Percentiles rank a stretch among this genome's conserved stretches.
phyloP scores from a whole-genome alignment of 2,888 invertebrate species.

The Pristionchus mayeri region DNA sequence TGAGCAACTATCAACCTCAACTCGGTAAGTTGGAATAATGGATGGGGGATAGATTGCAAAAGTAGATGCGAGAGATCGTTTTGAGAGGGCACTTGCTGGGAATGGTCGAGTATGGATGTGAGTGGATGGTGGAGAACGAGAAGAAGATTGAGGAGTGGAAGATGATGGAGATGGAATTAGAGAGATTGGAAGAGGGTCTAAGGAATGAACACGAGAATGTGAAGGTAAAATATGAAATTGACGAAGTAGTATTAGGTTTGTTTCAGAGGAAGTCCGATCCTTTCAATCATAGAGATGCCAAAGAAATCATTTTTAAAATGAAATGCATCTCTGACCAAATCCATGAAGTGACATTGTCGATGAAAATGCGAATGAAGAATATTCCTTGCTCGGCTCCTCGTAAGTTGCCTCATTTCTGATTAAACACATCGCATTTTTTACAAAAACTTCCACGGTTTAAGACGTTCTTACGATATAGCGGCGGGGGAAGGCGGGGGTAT shows the following conservation, averaged over 20 bases:
- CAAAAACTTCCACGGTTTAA: too few species aligned
- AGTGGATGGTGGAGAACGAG: slow-evolving; percentile 53
- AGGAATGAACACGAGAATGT: slow-evolving; percentile 1
- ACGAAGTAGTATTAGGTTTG: neutral
- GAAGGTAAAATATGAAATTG: neutral
- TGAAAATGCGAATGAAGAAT: neutral
- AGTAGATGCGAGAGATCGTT: neutral
- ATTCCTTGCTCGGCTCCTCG: too few species aligned
- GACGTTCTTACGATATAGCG: too few species aligned
- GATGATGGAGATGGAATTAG: neutral
- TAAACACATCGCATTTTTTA: too few species aligned
- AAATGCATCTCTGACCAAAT: neutral
- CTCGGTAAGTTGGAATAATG: slow-evolving; percentile 50
- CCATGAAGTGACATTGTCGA: neutral
- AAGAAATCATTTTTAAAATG: neutral
- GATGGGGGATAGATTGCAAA: neutral
- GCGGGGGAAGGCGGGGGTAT: too few species aligned
- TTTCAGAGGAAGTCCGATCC: neutral
- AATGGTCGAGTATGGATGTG: slow-evolving; percentile 65
- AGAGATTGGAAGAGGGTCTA: neutral
- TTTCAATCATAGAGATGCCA: neutral
- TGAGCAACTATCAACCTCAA: slow-evolving; percentile 60
- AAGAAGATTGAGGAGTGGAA: neutral
- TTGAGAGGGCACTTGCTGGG: slow-evolving; percentile 54
- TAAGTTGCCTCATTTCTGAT: too few species aligned